Evolutionary conservation across 2,797 vertebrate species (phyloP).

Genomic region (Geotrypetes seraphini): DNA sequence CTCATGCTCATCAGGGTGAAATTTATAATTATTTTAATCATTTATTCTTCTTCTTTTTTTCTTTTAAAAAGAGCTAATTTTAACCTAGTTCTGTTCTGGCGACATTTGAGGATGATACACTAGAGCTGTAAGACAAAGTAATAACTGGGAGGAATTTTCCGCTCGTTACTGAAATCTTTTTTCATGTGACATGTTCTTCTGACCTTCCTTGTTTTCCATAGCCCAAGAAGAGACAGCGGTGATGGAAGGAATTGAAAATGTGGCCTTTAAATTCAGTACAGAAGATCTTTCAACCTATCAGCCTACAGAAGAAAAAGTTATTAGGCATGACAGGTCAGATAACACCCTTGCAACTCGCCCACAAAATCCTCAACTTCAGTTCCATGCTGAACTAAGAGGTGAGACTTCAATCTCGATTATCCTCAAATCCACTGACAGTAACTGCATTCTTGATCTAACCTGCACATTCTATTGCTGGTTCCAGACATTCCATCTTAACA

Average conservation of each 20-base stretch:
- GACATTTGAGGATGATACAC: conserved; percentile 85
- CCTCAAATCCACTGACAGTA: conserved; percentile 60
- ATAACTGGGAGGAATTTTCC: conserved; percentile 68
- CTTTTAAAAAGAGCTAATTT: conserved; percentile 93
- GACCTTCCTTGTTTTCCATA: conserved; percentile 64
- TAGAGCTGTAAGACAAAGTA: conserved; percentile 68
- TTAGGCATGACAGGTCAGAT: conserved; percentile 75
- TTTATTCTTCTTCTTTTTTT: conserved; percentile 88
- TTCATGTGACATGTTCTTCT: conserved; percentile 47
- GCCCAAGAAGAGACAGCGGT: conserved; percentile 52
- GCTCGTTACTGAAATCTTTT: conserved; percentile 58
- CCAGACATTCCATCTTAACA: conserved; percentile 47
- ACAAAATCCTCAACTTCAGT: conserved; percentile 71
- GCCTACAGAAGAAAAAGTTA: conserved; percentile 65
- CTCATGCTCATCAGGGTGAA: conserved; percentile 99
- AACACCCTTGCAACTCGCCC: conserved; percentile 79
- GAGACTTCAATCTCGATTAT: conserved; percentile 79
- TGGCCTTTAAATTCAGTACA: conserved; percentile 69
- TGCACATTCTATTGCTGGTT: conserved; percentile 27
- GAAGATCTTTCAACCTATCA: conserved; percentile 61
- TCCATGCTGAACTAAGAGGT: conserved; percentile 78
- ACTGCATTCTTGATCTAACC: conserved; percentile 63
- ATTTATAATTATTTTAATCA: conserved; percentile 99
- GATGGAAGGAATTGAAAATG: conserved; percentile 70
- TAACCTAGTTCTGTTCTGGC: conserved; percentile 98